Evolutionary conservation across 2,888 invertebrate species (phyloP).

Genomic region (Lithophane socia): DNA sequence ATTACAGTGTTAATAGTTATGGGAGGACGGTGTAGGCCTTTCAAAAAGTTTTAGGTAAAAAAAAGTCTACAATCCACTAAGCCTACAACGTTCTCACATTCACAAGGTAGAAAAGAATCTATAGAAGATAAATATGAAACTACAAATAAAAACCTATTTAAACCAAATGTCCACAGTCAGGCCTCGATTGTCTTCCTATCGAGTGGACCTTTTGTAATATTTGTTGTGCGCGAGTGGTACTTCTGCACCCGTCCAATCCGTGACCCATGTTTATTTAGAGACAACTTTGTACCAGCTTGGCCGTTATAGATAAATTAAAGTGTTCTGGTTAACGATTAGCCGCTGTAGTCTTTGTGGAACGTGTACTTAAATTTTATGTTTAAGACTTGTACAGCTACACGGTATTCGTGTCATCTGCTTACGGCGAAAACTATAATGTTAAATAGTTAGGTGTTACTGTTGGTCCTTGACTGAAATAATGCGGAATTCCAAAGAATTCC

Average conservation of each 20-base stretch:
- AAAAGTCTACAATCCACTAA: too few relatives aligned
- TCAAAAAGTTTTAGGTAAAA: too few relatives aligned
- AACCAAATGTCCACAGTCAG: too few relatives aligned
- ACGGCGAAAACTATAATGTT: slow-evolving; percentile 36
- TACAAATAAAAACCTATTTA: too few relatives aligned
- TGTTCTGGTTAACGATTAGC: slow-evolving; percentile 64
- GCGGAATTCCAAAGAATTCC: slow-evolving; percentile 20
- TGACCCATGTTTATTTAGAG: slow-evolving; percentile 57
- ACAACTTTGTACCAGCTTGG: slow-evolving; percentile 64
- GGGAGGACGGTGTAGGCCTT: too few relatives aligned
- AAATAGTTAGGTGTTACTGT: slow-evolving; percentile 19
- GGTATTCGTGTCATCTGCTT: slow-evolving; percentile 44
- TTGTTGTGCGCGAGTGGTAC: slow-evolving; percentile 3
- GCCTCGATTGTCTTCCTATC: neutral
- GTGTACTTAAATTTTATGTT: slow-evolving; percentile 53
- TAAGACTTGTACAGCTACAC: slow-evolving; percentile 40
- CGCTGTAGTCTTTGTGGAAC: slow-evolving; percentile 57
- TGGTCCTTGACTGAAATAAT: slow-evolving; percentile 16
- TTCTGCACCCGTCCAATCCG: slow-evolving; percentile 28
- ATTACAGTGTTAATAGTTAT: too few relatives aligned
- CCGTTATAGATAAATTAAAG: slow-evolving; percentile 63
- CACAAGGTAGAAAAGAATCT: too few relatives aligned
- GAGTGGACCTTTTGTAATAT: slow-evolving; percentile 16
- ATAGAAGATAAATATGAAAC: too few relatives aligned
- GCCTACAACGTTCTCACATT: too few relatives aligned